Base-by-base conservation (phyloP, 64 coral and sea anemone species). In the Actinia equina region DNA sequence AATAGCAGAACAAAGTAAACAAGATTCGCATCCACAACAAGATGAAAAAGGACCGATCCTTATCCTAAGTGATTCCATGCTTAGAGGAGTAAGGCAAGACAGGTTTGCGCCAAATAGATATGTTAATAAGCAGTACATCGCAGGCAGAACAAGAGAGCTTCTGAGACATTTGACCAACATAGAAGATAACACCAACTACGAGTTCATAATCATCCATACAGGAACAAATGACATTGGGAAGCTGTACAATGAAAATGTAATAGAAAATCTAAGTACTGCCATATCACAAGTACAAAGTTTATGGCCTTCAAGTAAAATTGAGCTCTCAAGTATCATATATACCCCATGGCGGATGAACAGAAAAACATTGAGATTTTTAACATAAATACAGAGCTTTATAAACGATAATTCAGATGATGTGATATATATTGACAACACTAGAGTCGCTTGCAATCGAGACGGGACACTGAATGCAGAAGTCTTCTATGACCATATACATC, bases 381-480 rank as follows among this genome's bases (percentile, higher is more conserved):
- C 15, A 15, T 76, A 25, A 76, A 76, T 15, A 76, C 71, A 7
- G 41, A n/a, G 41, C 22, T 76, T 6, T 42, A 76, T 7, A n/a
- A 76, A 6, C 22, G 41, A 76, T 76, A 14, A n/a, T 14, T 25
- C 22, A 15, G 71, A 76, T 3, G 41, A 76, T 76, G 71, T 76
- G 71, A 76, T 76, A n/a, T 76, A 25, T 14, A 76, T 76, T 15
- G 71, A 76, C 41, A 76, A 76, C 71, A 76, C 71, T n/a, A n/a
- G 71, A n/a, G 71, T 76, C 22, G 41, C 71, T 42, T 76, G 71
- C 71, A 76, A n/a, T 7, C 22, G 71, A 76, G 71, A 76, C 22
- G 71, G 71, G 7, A 76, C 41, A 76, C 15, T 76, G 71, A 42
- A 76, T 42, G 15, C 22, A 42, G 71, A 76, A n/a, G 71, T 76